A percentile compares a stretch with the other conserved stretches of the same genome.
These are phyloP conservation scores for Tiliacea citrago DNA, from an alignment of 2,888 invertebrate genomes.

Conservation along the genomic window DNA sequence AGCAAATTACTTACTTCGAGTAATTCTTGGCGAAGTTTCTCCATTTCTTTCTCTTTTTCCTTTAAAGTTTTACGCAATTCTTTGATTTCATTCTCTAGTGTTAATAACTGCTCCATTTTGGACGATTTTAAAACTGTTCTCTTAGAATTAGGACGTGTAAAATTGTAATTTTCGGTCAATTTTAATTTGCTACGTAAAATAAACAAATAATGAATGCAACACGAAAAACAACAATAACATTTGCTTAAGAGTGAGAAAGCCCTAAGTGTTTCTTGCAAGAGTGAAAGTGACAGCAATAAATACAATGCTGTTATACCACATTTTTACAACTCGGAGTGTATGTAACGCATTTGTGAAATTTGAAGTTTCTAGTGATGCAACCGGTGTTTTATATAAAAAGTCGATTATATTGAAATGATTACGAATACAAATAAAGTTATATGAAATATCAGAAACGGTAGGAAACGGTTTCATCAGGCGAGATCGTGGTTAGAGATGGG, in stretches of 20 bases:
- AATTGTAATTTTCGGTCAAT: conserved; percentile 7
- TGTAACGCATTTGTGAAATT: not conserved
- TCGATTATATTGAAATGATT: conserved; percentile 6
- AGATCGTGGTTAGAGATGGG: too few relatives aligned
- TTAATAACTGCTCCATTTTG: conserved; percentile 76
- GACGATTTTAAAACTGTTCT: conserved; percentile 5
- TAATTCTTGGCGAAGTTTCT: conserved; percentile 81
- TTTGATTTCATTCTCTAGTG: conserved; percentile 87
- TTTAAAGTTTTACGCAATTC: conserved; percentile 83
- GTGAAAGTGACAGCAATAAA: conserved; percentile 8
- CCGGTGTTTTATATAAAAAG: not conserved
- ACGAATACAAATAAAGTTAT: too few relatives aligned
- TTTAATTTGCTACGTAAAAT: conserved; percentile 23
- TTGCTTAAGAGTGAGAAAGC: not conserved
- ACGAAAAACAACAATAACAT: not conserved
- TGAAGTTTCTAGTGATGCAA: conserved; percentile 50
- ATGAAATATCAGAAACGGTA: too few relatives aligned
- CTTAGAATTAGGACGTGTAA: not conserved
- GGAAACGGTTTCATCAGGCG: too few relatives aligned
- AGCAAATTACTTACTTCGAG: conserved; percentile 71
- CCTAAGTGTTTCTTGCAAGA: accelerated
- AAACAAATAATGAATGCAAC: conserved; percentile 33
- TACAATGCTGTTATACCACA: not conserved
- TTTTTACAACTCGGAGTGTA: not conserved
- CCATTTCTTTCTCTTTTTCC: conserved; percentile 88